Percentiles rank a stretch among this genome's conserved stretches.
Evolutionary conservation across 1,140 invertebrate species (phyloP).

Genomic region (Scaptodrosophila lebanonensis): DNA sequence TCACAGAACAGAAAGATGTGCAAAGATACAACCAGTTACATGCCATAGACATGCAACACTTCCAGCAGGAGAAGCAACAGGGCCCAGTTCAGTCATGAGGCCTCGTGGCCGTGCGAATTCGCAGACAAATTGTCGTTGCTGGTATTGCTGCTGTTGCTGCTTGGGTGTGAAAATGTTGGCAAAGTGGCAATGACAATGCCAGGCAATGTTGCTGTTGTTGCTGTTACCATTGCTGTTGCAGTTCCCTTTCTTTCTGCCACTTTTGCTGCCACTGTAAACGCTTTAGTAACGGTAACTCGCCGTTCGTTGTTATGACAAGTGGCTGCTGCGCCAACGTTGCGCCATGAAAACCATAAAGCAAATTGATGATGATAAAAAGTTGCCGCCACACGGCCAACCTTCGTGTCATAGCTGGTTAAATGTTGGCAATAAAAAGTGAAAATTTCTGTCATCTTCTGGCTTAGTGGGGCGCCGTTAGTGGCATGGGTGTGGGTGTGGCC

Average conservation of each 20-base stretch:
- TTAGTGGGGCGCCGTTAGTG: too few species aligned
- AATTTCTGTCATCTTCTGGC: neutral
- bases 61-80: neutral
- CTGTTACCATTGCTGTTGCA: neutral
- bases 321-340: neutral
- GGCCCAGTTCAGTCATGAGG: too few species aligned
- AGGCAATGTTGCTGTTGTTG: neutral
- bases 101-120: neutral
- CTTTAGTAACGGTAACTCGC: slow-evolving; percentile 2
- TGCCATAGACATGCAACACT: neutral
- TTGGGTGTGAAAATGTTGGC: slow-evolving; percentile 4
- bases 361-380: slow-evolving; percentile 7
- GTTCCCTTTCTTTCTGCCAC: neutral
- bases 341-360: neutral
- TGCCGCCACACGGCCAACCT: neutral
- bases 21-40: slow-evolving; percentile 1
- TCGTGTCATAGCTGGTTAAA: neutral
- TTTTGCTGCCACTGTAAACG: neutral
- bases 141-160: too few species aligned
- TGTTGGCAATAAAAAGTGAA: slow-evolving; percentile 2
- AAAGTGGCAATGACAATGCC: neutral
- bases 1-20: neutral
- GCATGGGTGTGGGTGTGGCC: too few species aligned
- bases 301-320: slow-evolving; percentile 3
- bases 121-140: neutral